Percentiles rank a stretch among this genome's conserved stretches.
Evolutionary conservation across 2,888 invertebrate species (phyloP).

Genomic region (Leptodirus hochenwartii): DNA sequence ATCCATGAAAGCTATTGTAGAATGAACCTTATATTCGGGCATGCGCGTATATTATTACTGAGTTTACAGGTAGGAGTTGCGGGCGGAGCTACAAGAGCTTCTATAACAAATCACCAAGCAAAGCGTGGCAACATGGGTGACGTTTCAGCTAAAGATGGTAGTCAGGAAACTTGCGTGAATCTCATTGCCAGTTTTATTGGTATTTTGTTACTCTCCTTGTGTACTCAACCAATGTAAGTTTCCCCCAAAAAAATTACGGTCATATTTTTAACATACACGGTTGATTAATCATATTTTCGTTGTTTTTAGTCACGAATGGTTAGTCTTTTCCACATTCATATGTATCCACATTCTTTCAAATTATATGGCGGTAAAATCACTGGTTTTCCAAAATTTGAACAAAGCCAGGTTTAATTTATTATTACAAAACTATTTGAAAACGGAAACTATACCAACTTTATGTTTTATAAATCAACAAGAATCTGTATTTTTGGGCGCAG

Average conservation of each 20-base stretch:
- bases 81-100: conserved; percentile 83
- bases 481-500: conserved; percentile 42
- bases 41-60: conserved; percentile 1
- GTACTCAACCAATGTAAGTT: conserved; percentile 37
- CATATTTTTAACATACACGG: conserved; percentile 9
- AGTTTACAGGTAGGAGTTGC: conserved; percentile 27
- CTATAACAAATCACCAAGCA: conserved; percentile 88
- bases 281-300: neutral
- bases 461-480: conserved; percentile 51
- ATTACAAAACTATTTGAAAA: conserved; percentile 45
- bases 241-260: too few relatives aligned
- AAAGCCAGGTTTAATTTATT: conserved; percentile 54
- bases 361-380: conserved; percentile 66
- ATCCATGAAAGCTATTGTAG: conserved; percentile 70
- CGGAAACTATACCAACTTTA: conserved; percentile 41
- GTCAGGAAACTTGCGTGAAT: conserved; percentile 94
- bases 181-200: conserved; percentile 67
- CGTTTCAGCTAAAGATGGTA: conserved; percentile 85
- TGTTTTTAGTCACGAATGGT: conserved; percentile 47
- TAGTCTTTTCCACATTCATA: conserved; percentile 56
- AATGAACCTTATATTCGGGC: too few relatives aligned
- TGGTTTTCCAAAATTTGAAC: conserved; percentile 68
- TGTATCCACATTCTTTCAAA: conserved; percentile 70
- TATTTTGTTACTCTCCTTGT: conserved; percentile 49
- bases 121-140: conserved; percentile 81